Evolutionary conservation across 2,888 invertebrate genomes (phyloP).

Genomic region (Heliconius cydno): DNA sequence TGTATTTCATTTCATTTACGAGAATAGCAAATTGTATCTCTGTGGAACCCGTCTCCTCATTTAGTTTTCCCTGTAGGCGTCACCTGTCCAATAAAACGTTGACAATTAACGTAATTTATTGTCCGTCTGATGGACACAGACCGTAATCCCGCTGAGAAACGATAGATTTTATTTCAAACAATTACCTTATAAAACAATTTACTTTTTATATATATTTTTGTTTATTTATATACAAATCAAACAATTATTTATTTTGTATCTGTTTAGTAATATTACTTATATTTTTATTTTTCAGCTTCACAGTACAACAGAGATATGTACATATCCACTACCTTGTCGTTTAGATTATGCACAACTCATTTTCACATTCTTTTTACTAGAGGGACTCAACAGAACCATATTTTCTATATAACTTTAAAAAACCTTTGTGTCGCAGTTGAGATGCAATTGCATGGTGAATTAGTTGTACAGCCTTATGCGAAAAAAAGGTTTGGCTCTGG

Average conservation of each 20-base stretch:
- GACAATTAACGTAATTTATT: conserved; percentile 67
- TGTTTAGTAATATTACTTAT: no score
- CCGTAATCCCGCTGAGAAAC: conserved; percentile 46
- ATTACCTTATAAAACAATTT: conserved; percentile 30
- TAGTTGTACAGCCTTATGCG: no score
- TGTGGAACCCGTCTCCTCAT: conserved; percentile 40
- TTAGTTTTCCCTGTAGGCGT: conserved; percentile 54
- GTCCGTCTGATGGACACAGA: conserved; percentile 58
- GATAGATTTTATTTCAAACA: conserved; percentile 38
- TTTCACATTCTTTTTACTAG: no score
- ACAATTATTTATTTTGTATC: not conserved
- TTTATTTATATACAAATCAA: not conserved
- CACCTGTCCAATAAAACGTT: conserved; percentile 67
- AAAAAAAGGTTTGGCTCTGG: no score
- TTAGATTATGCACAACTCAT: no score
- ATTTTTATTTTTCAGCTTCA: no score
- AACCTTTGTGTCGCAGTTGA: no score
- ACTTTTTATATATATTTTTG: conserved; percentile 10
- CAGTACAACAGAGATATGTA: no score
- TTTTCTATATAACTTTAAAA: no score
- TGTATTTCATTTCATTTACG: conserved; percentile 5
- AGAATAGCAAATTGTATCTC: conserved; percentile 33
- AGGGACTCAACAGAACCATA: no score
- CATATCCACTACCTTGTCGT: no score
- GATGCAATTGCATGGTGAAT: no score